Conservation (phyloP, 2,113 vertebrate genomes). For the Megaceryle maxima region DNA sequence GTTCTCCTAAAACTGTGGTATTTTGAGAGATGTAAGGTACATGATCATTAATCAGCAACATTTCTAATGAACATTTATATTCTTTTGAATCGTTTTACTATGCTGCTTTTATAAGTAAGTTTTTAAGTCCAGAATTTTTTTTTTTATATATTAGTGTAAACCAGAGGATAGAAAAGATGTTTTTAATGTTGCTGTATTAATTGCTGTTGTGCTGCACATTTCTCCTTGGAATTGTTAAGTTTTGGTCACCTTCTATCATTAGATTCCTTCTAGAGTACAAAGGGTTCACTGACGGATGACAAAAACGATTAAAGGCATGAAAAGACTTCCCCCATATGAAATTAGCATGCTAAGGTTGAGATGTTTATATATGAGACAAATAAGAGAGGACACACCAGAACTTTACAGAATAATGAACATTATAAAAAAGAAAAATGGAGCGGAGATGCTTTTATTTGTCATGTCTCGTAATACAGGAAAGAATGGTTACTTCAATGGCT, state of each 20-base stretch:
- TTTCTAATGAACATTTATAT: neutral
- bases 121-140: neutral
- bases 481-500: neutral
- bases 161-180: neutral
- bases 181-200: neutral
- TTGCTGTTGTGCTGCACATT: neutral
- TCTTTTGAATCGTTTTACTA: neutral
- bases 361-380: constrained; percentile 41
- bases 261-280: neutral
- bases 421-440: constrained; percentile 5
- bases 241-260: neutral
- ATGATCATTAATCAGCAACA: neutral
- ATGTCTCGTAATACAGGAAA: neutral
- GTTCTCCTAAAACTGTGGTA: neutral
- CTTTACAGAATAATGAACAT: neutral
- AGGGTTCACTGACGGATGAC: neutral
- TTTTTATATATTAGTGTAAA: neutral
- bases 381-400: constrained; percentile 3
- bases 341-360: neutral
- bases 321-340: neutral
- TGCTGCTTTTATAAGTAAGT: neutral
- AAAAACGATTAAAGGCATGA: neutral
- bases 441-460: neutral
- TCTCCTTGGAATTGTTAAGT: neutral
- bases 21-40: neutral